Evolutionary conservation across 2,113 vertebrate genomes (phyloP).

Genomic region (Lasiurus cinereus): DNA sequence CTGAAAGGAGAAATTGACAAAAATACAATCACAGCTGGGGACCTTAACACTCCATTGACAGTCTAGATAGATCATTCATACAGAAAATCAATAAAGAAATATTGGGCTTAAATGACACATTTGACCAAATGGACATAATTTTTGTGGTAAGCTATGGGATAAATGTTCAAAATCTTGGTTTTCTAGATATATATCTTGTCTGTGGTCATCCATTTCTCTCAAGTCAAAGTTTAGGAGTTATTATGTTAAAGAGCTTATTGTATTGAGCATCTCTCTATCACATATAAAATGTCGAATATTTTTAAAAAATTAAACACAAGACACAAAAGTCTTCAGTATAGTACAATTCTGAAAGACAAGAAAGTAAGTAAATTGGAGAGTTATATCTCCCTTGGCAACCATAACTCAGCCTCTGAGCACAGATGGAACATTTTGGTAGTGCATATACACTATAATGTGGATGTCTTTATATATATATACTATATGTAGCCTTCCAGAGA

Average conservation of each 20-base stretch:
- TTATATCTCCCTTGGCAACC: constrained; percentile 29
- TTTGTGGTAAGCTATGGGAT: background rate
- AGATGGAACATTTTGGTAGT: constrained; percentile 63
- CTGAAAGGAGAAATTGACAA: background rate
- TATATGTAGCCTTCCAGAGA: constrained; percentile 55
- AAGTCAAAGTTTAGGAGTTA: background rate
- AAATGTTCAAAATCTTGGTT: background rate
- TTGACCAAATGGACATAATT: background rate
- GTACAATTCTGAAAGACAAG: constrained; percentile 43
- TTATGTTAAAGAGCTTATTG: constrained; percentile 37
- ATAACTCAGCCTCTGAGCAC: constrained; percentile 45
- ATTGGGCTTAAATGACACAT: background rate
- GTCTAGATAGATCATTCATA: background rate
- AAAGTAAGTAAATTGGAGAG: constrained; percentile 62
- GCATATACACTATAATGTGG: background rate
- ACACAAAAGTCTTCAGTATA: constrained; percentile 50
- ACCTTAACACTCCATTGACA: background rate
- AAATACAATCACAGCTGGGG: background rate
- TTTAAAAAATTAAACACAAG: background rate
- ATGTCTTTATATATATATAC: constrained; percentile 64
- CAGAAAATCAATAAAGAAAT: background rate
- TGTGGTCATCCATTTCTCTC: background rate
- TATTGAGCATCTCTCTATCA: background rate
- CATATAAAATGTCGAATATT: background rate
- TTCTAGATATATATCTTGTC: background rate